A percentile compares a stretch with the other conserved stretches of the same genome.
Evolutionary conservation across 2,888 invertebrate species (phyloP).

Genomic region (Trissolcus brochymenae): DNA sequence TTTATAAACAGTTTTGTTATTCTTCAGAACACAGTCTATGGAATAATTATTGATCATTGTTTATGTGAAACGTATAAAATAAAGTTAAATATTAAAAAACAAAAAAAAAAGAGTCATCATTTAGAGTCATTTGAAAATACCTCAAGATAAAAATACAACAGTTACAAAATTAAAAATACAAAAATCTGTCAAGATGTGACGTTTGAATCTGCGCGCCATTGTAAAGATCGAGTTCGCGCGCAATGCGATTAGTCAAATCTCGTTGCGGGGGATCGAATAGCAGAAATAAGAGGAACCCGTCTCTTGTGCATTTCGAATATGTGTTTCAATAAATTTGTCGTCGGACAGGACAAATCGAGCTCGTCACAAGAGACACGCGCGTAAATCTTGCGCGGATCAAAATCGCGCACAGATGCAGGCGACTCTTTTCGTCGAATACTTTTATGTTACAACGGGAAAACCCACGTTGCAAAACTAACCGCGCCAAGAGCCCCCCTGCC

Average conservation of each 20-base stretch:
- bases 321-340: slow-evolving; percentile 34
- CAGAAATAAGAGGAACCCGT: slow-evolving; percentile 20
- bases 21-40: slow-evolving; percentile 5
- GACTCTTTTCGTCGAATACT: slow-evolving; percentile 7
- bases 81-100: neutral
- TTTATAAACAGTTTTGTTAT: slow-evolving; percentile 7
- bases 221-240: slow-evolving; percentile 7
- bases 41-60: slow-evolving; percentile 6
- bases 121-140: too few species aligned
- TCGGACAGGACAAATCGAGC: neutral
- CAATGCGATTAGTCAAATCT: slow-evolving; percentile 16
- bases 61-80: neutral
- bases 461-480: slow-evolving; percentile 21
- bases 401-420: slow-evolving; percentile 4
- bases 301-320: slow-evolving; percentile 33
- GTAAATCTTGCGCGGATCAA: neutral
- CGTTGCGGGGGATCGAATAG: slow-evolving; percentile 31
- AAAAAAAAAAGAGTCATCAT: too few species aligned
- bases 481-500: slow-evolving; percentile 2
- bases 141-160: too few species aligned
- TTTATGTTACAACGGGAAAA: slow-evolving; percentile 38
- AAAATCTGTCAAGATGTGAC: too few species aligned
- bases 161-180: too few species aligned
- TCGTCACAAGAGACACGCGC: slow-evolving; percentile 5
- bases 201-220: slow-evolving; percentile 7